These are phyloP conservation scores for Bungarus multicinctus DNA, from an alignment of 2,113 vertebrate genomes.

Conservation along the genomic window DNA sequence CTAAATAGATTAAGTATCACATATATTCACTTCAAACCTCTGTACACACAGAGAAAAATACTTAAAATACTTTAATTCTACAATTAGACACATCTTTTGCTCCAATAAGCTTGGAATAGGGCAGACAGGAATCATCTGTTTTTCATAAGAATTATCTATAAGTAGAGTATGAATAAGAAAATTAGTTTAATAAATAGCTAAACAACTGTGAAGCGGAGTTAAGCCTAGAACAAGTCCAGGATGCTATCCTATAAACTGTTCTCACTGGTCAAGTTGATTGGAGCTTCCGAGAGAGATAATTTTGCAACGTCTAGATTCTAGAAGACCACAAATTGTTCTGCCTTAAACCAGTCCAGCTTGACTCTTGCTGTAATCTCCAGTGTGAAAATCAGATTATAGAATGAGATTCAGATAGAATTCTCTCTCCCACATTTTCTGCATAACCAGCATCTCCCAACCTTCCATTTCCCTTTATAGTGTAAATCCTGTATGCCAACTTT, in stretches of 20 bases:
- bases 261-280: neutral
- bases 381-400: neutral
- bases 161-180: neutral
- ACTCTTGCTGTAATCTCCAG: neutral
- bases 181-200: neutral
- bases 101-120: neutral
- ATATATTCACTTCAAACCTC: neutral
- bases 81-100: neutral
- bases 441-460: neutral
- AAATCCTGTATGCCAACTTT: neutral
- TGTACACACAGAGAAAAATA: neutral
- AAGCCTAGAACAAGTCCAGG: neutral
- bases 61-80: neutral
- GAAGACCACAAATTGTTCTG: neutral
- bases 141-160: neutral
- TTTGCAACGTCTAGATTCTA: neutral
- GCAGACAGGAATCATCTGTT: neutral
- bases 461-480: neutral
- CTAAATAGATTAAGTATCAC: neutral
- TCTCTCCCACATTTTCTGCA: too few relatives aligned
- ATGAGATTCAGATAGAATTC: neutral
- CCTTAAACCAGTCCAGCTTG: neutral
- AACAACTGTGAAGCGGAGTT: too few relatives aligned
- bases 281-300: neutral
- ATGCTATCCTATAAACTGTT: neutral